phyloP scores from a whole-genome alignment of 2,797 vertebrate species.

The Dicrostonyx torquatus region DNA sequence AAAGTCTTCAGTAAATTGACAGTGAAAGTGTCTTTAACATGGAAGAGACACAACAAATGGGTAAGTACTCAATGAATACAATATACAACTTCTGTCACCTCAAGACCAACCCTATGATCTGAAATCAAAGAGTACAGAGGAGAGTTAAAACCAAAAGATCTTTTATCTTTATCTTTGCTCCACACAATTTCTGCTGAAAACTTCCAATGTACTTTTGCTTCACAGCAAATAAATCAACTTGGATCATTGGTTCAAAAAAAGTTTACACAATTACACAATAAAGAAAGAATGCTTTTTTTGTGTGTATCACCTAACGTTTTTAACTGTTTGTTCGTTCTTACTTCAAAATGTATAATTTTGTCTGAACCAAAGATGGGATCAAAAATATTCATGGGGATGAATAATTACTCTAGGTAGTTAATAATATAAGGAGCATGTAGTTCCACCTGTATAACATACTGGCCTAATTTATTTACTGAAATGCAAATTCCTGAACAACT shows the following conservation, averaged over 20 bases:
- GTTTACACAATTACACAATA: neutral
- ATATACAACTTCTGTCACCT: neutral
- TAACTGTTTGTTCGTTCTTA: neutral
- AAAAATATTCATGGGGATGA: neutral
- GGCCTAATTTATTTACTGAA: neutral
- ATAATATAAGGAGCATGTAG: neutral
- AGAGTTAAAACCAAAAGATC: neutral
- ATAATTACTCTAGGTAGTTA: neutral
- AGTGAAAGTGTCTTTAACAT: slow-evolving; percentile 30
- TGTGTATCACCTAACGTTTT: neutral
- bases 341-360: neutral
- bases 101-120: neutral
- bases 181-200: neutral
- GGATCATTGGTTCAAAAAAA: neutral
- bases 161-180: neutral
- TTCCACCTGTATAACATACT: neutral
- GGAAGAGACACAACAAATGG: neutral
- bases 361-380: neutral
- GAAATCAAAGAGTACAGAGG: neutral
- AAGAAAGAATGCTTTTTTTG: neutral
- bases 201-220: neutral
- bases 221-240: slow-evolving; percentile 26
- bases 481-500: slow-evolving; percentile 29
- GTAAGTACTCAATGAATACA: neutral
- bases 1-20: slow-evolving; percentile 3